Percentiles rank a stretch among this genome's conserved stretches.
Evolutionary conservation across 2,888 invertebrate species (phyloP).

Genomic region (Drosophila testacea): DNA sequence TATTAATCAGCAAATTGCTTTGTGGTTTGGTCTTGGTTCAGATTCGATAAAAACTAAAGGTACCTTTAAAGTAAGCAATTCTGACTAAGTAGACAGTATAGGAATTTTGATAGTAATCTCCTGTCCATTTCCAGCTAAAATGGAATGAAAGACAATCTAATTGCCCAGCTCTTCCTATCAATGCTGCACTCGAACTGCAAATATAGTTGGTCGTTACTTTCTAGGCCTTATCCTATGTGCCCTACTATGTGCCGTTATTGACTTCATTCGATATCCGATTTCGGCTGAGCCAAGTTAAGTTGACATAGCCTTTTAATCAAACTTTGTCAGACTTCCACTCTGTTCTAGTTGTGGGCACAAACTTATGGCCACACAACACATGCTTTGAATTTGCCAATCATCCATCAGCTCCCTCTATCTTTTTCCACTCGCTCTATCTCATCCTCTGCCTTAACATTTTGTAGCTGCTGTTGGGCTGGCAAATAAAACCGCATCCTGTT

Average conservation of each 20-base stretch:
- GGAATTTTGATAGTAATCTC: background rate
- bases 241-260: background rate
- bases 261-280: conserved; percentile 16
- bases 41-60: background rate
- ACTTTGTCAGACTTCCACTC: conserved; percentile 22
- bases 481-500: conserved; percentile 30
- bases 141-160: background rate
- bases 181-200: conserved; percentile 20
- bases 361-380: conserved; percentile 26
- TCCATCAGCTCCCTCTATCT: background rate
- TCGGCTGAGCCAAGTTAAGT: background rate
- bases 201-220: conserved; percentile 6
- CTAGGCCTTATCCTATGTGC: background rate
- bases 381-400: conserved; percentile 31
- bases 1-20: conserved; percentile 13
- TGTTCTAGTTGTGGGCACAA: conserved; percentile 29
- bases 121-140: conserved; percentile 11
- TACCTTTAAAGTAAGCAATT: background rate
- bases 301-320: conserved; percentile 45
- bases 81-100: no score
- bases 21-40: background rate
- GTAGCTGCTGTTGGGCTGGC: conserved; percentile 10
- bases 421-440: background rate
- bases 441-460: conserved; percentile 2
- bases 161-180: background rate